Evolutionary conservation across 2,113 vertebrate genomes (phyloP).

Genomic region (Hippocampus zosterae): DNA sequence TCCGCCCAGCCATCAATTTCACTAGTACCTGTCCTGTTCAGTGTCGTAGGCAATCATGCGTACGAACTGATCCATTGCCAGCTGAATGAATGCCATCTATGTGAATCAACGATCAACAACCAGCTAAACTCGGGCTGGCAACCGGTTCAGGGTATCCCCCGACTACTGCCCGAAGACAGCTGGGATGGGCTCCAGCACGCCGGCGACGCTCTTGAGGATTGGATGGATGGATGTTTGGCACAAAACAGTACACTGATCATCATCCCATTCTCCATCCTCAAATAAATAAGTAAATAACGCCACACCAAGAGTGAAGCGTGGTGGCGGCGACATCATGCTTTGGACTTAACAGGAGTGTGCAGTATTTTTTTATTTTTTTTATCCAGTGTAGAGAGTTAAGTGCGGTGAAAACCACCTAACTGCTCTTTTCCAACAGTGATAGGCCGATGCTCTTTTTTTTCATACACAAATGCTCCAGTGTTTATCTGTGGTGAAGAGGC

Average conservation of each 20-base stretch:
- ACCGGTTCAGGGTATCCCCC: too few relatives aligned
- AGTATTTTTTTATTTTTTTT: too few relatives aligned
- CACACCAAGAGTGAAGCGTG: too few relatives aligned
- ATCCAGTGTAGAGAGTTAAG: not conserved
- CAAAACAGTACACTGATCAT: too few relatives aligned
- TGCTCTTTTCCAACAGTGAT: slow-evolving; percentile 15
- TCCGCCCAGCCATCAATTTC: slow-evolving; percentile 3
- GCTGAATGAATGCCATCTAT: not conserved
- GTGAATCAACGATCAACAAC: not conserved
- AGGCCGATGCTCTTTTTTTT: slow-evolving; percentile 8
- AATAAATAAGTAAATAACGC: not conserved
- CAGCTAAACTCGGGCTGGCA: not conserved
- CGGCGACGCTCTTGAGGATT: too few relatives aligned
- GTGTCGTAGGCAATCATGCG: not conserved
- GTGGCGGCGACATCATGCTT: too few relatives aligned
- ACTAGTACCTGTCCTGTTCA: not conserved
- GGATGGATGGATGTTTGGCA: too few relatives aligned
- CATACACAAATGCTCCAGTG: slow-evolving; percentile 13
- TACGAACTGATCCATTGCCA: not conserved
- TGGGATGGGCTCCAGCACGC: too few relatives aligned
- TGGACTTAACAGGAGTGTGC: not conserved
- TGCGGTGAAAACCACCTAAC: not conserved
- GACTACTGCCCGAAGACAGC: too few relatives aligned
- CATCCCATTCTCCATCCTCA: too few relatives aligned
- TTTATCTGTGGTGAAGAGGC: slow-evolving; percentile 32